Base-by-base conservation (phyloP, 2,113 vertebrate species). In the Trichechus manatus region DNA sequence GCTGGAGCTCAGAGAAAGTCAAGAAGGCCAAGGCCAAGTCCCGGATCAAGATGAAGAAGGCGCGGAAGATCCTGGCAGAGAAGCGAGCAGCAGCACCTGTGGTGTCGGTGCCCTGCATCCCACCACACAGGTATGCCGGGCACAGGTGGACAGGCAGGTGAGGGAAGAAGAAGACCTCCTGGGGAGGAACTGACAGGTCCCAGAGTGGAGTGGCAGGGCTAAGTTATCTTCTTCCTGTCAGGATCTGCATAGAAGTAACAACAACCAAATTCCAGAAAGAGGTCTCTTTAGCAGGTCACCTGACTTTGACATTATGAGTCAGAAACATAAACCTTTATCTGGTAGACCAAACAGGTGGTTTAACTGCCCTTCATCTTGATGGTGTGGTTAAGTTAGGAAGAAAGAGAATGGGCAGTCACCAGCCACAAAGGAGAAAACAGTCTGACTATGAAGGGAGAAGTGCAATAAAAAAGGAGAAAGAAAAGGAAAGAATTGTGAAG, bases 11-110 rank as follows among this genome's bases (percentile, higher is more conserved):
- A 0, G 99, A 99, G 97, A 99, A 99, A 75, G 99, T 99, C 19
- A 99, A 99, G 98, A 99, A 99, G 96, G 99, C 99, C 0, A 99
- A 99, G 96, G 99, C 99, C 81, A 99, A 99, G 97, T 99, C 99
- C 33, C 99, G 99, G 94, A 99, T 99, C 94, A 99, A 99, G 98
- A 99, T 99, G 99, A 99, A 99, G 97, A 99, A 99, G 97, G 99
- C 99, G 0, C 98, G 99, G 86, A 99, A 99, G 98, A 99, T 99
- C 97, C 97, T 99, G 96, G 99, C 99, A 0, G 99, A 99, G 98
- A 99, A 99, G 97, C 99, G 99, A 98, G 99, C 99, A 0, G 99
- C 99, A 0, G 99, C 99, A 0, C 99, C 99, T 0, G 99, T 99
- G 59, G 99, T 99, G 93, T 99, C 99, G 0, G 99, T 99, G 93